Evolutionary conservation across 2,888 invertebrate species (phyloP).

Genomic region (Lycophotia porphyrea): DNA sequence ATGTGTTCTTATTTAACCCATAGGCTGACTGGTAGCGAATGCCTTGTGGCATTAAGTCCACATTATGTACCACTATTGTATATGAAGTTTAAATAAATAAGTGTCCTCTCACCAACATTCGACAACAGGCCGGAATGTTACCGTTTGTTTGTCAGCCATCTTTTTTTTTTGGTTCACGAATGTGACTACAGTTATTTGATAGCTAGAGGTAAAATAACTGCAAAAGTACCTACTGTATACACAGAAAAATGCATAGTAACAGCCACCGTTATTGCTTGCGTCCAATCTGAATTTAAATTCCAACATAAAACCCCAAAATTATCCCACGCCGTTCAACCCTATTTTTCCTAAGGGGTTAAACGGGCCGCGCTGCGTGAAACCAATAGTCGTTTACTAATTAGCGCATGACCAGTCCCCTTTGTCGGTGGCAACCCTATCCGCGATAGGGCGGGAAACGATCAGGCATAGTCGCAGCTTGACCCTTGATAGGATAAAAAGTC

Average conservation of each 20-base stretch:
- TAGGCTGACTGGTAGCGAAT: no score
- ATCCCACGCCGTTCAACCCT: slow-evolving; percentile 39
- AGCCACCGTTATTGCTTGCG: not conserved
- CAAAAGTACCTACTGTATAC: not conserved
- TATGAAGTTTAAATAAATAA: no score
- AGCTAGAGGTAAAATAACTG: not conserved
- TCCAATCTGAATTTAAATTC: slow-evolving; percentile 12
- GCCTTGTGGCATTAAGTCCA: no score
- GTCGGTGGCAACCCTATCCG: slow-evolving; percentile 43
- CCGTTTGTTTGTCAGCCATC: not conserved
- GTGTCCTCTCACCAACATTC: not conserved
- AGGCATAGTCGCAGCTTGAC: slow-evolving; percentile 27
- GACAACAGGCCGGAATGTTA: not conserved
- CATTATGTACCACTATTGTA: no score
- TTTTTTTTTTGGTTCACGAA: not conserved
- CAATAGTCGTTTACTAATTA: slow-evolving; percentile 56
- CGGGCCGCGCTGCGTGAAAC: slow-evolving; percentile 52
- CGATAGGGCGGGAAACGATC: slow-evolving; percentile 42
- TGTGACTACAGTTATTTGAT: not conserved
- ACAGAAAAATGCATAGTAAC: not conserved
- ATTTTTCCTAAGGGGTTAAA: slow-evolving; percentile 48
- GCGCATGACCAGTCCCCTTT: slow-evolving; percentile 53
- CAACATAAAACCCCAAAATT: slow-evolving; percentile 13
- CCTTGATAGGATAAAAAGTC: slow-evolving; percentile 48
- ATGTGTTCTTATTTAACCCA: no score